A percentile compares a stretch with the other conserved stretches of the same genome.
Evolutionary conservation across 1,140 invertebrate genomes (phyloP).

Genomic region (Euura lappo): DNA sequence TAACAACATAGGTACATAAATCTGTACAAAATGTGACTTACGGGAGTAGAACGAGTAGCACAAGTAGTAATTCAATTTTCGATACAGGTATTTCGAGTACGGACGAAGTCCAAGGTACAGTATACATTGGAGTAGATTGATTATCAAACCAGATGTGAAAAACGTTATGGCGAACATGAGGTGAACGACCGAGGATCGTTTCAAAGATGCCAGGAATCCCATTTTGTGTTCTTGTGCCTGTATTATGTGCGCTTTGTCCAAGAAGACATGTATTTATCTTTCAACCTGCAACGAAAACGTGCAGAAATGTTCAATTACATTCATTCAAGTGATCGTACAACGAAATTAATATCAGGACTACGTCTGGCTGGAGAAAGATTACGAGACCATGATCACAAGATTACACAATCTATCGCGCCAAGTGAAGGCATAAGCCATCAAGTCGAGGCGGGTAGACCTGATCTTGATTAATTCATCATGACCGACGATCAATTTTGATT

Average conservation of each 20-base stretch:
- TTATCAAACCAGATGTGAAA: constrained; percentile 85
- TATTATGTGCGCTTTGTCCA: constrained; percentile 24
- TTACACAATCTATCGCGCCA: neutral
- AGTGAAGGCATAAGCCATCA: neutral
- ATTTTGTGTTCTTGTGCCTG: constrained; percentile 37
- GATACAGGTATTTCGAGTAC: constrained; percentile 77
- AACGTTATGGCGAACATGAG: constrained; percentile 88
- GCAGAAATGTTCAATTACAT: neutral
- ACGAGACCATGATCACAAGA: neutral
- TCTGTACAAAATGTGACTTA: constrained; percentile 67
- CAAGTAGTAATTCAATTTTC: constrained; percentile 91
- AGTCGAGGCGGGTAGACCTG: neutral
- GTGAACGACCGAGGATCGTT: constrained; percentile 71
- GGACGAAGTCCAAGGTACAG: constrained; percentile 78
- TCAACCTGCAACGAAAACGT: constrained; percentile 6
- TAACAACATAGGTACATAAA: neutral
- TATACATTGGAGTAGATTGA: constrained; percentile 82
- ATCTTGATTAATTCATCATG: neutral
- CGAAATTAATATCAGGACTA: neutral
- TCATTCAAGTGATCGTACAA: neutral
- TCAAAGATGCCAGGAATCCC: constrained; percentile 60
- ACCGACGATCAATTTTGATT: too few species aligned
- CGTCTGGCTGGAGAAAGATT: too few species aligned
- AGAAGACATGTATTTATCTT: constrained; percentile 20
- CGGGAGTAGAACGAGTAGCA: constrained; percentile 88